phyloP scores from a whole-genome alignment of 2,113 vertebrate species.

The Campylorhamphus procurvoides region DNA sequence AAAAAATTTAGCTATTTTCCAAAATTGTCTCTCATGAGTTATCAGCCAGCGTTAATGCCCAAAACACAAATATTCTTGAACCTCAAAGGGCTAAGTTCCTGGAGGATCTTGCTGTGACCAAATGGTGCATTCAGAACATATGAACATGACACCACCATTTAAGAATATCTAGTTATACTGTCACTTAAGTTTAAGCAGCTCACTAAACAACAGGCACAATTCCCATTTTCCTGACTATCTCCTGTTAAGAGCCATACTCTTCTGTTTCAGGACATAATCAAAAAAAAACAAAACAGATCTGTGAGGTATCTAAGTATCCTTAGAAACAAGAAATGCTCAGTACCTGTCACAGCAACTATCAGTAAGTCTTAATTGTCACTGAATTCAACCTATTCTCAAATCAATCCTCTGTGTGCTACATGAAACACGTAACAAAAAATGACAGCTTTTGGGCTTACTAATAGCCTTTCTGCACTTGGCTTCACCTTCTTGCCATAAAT shows the following conservation, averaged over 20 bases:
- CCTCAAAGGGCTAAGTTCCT: neutral
- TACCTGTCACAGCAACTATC: neutral
- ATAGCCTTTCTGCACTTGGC: conserved; percentile 33
- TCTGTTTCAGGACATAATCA: neutral
- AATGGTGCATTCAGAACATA: neutral
- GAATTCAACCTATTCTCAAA: neutral
- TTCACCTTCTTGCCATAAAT: conserved; percentile 26
- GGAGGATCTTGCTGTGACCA: neutral
- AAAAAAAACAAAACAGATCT: neutral
- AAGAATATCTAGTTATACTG: neutral
- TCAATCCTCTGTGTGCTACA: neutral
- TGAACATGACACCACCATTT: neutral
- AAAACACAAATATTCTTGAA: neutral
- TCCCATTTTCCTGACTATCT: accelerated
- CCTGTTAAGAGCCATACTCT: neutral
- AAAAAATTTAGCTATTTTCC: neutral
- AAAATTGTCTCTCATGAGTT: neutral
- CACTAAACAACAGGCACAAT: neutral
- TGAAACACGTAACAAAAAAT: conserved; percentile 20
- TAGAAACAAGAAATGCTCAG: neutral
- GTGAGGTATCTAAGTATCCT: neutral
- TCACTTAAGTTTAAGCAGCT: neutral
- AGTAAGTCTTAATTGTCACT: neutral
- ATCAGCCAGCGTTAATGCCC: neutral
- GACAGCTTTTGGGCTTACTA: conserved; percentile 28